Evolutionary conservation across 1,140 invertebrate genomes (phyloP).

Genomic region (Dendrolimus kikuchii): DNA sequence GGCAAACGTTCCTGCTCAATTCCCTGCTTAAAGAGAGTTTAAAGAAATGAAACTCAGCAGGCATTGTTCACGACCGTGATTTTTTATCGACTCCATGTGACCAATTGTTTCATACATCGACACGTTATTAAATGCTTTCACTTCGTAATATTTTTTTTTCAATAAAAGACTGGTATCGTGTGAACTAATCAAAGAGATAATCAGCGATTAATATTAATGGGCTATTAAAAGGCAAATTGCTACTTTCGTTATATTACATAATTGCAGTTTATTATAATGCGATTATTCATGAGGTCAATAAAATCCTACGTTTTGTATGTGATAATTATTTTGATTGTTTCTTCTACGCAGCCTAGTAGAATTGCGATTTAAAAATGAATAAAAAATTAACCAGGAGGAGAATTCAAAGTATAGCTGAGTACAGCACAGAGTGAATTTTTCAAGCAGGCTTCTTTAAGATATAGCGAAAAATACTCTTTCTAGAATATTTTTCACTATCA

Average conservation of each 20-base stretch:
- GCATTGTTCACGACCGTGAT: slow-evolving; percentile 31
- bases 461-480: too few species aligned
- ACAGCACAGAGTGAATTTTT: too few species aligned
- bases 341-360: too few species aligned
- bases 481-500: too few species aligned
- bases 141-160: slow-evolving; percentile 14
- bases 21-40: not conserved
- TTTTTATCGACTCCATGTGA: slow-evolving; percentile 30
- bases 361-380: too few species aligned
- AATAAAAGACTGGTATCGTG: slow-evolving; percentile 5
- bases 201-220: slow-evolving; percentile 11
- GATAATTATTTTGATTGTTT: too few species aligned
- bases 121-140: slow-evolving; percentile 31
- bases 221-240: slow-evolving; percentile 3
- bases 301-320: too few species aligned
- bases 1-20: not conserved
- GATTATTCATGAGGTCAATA: too few species aligned
- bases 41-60: slow-evolving; percentile 34
- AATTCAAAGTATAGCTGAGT: too few species aligned
- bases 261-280: not conserved
- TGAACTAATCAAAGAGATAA: slow-evolving; percentile 6
- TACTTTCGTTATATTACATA: not conserved
- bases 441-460: too few species aligned
- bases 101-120: slow-evolving; percentile 33
- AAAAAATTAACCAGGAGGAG: too few species aligned